Base-by-base conservation (phyloP, 2,113 vertebrate genomes). In the Rhineura floridana region DNA sequence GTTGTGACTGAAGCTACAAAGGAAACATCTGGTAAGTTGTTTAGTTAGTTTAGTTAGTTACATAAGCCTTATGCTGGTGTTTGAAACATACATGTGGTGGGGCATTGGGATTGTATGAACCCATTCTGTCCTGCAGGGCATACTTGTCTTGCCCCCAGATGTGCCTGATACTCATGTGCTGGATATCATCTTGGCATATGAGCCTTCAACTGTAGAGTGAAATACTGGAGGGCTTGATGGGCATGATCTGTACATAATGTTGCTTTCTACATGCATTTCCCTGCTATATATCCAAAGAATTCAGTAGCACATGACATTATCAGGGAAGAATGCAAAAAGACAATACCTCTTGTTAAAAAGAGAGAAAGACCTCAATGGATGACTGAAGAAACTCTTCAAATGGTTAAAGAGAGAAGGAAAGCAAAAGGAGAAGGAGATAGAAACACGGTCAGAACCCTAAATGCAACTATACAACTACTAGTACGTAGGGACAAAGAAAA, bases 1-100 rank as follows among this genome's bases (percentile, higher is more conserved):
- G 0, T 96, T 39, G 70, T 93, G 84, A 59, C 94, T 81, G 96
- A 97, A 59, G 75, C 86, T 0, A 87, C 92, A 81, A 96, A 91
- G 91, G 96, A 94, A 80, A 85, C 88, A 33, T 44, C 89, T 6
- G 94, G 97, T 97, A 85, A 96, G 96, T 87, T n/a, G 88, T 63
- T 50, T 42, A 75, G 30, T 63, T 63, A 62, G 55, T 44, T 72
- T n/a, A 25, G 52, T 48, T 48, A 3, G 52, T 63, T 73, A 28
- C n/a, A 75, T 33, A 76, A 59, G 33, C 4, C 30, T 33, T 73
- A 6, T 70, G 44, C 59, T 30, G 33, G 46, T 59, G 21, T 48
- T 81, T 87, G 36, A 3, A 81, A 70, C 5, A 42, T 3, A 23
- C 65, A 48, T 19, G 33, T 23, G 25, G 9, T 70, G 33, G 30